These are phyloP conservation scores for Bos indicus DNA, from an alignment of 2,113 vertebrate genomes.

Conservation along the genomic window DNA sequence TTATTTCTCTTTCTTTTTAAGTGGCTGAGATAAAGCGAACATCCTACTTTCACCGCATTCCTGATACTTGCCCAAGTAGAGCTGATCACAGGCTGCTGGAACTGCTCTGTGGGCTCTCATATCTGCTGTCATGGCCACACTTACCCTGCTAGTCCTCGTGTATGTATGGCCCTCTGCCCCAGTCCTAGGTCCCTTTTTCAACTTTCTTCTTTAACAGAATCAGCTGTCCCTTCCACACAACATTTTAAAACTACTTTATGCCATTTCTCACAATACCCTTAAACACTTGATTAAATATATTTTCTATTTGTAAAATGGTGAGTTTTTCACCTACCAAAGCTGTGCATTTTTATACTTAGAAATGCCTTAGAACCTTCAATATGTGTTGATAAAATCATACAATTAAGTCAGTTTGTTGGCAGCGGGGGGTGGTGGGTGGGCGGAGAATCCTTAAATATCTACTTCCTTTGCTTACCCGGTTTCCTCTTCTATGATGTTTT, in stretches of 20 bases:
- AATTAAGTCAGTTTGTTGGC: background rate
- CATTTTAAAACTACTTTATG: background rate
- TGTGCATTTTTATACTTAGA: background rate
- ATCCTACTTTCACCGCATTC: background rate
- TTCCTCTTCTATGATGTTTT: background rate
- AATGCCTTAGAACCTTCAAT: background rate
- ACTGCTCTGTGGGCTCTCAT: background rate
- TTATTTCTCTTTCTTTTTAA: background rate
- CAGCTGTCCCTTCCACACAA: background rate
- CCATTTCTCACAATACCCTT: background rate
- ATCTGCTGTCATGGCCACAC: rapidly evolving
- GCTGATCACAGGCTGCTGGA: background rate
- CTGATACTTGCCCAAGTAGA: background rate
- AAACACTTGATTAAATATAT: background rate
- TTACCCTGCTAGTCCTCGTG: rapidly evolving
- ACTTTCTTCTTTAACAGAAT: background rate
- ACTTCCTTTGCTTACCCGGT: background rate
- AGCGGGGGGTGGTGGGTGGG: rapidly evolving
- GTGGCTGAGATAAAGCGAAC: background rate
- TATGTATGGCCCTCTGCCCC: rapidly evolving
- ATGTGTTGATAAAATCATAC: background rate
- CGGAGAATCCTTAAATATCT: background rate
- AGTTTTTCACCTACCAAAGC: background rate
- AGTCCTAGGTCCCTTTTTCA: background rate
- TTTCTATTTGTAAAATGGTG: background rate